Conservation (phyloP, 2,888 invertebrate species). For the Ernsta delagoae region DNA sequence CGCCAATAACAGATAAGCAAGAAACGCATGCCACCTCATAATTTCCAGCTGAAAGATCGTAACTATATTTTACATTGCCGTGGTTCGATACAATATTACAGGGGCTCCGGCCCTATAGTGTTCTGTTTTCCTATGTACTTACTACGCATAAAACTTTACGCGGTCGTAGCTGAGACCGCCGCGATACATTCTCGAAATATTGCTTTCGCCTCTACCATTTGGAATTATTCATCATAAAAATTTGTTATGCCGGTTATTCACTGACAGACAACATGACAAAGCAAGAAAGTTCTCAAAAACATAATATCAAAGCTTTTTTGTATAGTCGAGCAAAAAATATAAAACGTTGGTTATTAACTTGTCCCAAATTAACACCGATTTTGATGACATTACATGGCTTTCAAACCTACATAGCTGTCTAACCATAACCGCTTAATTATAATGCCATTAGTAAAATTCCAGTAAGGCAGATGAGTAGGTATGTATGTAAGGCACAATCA, state of each 20-base stretch:
- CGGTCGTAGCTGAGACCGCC: constrained; percentile 19
- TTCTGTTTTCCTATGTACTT: constrained; percentile 29
- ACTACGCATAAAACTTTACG: constrained; percentile 31
- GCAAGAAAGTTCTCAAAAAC: too few species aligned
- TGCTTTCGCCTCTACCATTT: constrained; percentile 21
- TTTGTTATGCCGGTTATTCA: constrained; percentile 4
- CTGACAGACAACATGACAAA: neutral
- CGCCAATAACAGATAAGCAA: neutral
- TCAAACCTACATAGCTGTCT: neutral
- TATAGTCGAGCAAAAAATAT: too few species aligned
- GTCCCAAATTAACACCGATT: too few species aligned
- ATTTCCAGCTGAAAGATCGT: constrained; percentile 5
- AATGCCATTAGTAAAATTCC: constrained; percentile 19
- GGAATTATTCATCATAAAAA: constrained; percentile 28
- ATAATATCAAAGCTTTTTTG: too few species aligned
- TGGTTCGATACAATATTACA: constrained; percentile 27
- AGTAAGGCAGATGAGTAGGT: neutral
- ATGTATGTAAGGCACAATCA: neutral
- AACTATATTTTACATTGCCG: constrained; percentile 16
- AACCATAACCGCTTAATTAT: constrained; percentile 11
- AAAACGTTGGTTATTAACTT: too few species aligned
- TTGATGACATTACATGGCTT: neutral
- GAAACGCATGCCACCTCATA: constrained; percentile 11
- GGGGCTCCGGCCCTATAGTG: constrained; percentile 15
- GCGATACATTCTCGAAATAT: constrained; percentile 26